A percentile compares a stretch with the other conserved stretches of the same genome.
Conservation (phyloP, 2,113 vertebrate genomes). For the Tyto alba region DNA sequence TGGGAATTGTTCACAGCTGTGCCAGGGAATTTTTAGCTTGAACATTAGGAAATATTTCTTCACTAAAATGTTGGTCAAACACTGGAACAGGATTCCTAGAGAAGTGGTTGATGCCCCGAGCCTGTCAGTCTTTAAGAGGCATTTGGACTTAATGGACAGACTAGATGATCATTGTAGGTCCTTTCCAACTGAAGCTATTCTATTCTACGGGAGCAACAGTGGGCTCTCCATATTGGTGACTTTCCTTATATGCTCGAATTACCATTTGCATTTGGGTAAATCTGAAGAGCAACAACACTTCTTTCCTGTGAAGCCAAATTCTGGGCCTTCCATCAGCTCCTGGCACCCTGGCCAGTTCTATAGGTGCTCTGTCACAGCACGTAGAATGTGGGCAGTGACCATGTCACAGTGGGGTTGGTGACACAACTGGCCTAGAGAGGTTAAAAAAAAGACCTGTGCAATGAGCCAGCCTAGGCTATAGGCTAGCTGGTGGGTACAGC, state of each 20-base stretch:
- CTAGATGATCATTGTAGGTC: background rate
- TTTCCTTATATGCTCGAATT: background rate
- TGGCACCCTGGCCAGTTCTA: background rate
- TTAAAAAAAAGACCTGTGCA: background rate
- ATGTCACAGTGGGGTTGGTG: background rate
- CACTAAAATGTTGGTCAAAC: background rate
- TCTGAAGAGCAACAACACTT: background rate
- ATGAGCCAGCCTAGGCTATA: background rate
- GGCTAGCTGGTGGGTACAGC: background rate
- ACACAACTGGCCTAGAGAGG: rapidly evolving
- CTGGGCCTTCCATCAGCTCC: background rate
- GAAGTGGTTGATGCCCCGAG: background rate
- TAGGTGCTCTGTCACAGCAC: background rate
- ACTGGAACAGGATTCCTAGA: background rate
- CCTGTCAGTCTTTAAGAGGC: background rate
- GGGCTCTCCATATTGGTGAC: rapidly evolving
- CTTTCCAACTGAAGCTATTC: background rate
- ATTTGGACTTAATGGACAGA: too few relatives aligned
- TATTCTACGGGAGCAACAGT: background rate
- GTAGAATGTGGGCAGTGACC: background rate
- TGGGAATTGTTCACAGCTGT: background rate
- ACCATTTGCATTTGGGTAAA: background rate
- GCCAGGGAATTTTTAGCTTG: too few relatives aligned
- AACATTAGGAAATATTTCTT: too few relatives aligned
- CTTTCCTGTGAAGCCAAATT: background rate